phyloP scores from a whole-genome alignment of 2,113 vertebrate species.

The Brachyhypopomus gauderio region DNA sequence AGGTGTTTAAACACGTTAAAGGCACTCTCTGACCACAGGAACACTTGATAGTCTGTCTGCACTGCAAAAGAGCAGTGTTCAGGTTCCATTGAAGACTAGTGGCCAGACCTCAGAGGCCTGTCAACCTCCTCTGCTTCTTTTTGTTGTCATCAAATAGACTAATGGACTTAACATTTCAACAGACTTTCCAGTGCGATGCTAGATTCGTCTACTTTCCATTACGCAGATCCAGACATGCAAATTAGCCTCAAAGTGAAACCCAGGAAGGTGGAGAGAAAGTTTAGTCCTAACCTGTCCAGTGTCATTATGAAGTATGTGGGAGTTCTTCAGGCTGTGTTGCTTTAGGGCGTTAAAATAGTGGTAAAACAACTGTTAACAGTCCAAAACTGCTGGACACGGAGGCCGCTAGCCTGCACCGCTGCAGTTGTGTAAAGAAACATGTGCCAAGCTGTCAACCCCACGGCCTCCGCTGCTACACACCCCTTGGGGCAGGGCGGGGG shows the following conservation, averaged over 20 bases:
- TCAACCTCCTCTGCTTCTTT: conserved; percentile 40
- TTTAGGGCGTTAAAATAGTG: background rate
- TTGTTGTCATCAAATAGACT: conserved; percentile 31
- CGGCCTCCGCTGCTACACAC: conserved; percentile 11
- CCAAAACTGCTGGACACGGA: background rate
- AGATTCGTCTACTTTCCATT: conserved; percentile 33
- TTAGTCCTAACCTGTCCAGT: conserved; percentile 28
- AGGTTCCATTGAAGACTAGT: conserved; percentile 39
- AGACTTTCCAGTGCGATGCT: conserved; percentile 39
- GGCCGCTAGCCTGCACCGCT: background rate
- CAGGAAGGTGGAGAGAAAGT: conserved; percentile 28
- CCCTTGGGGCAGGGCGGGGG: conserved; percentile 29
- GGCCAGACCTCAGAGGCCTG: conserved; percentile 36
- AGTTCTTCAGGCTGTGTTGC: conserved; percentile 9
- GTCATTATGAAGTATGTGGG: conserved; percentile 18
- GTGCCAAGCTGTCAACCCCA: conserved; percentile 17
- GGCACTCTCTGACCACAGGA: conserved; percentile 41
- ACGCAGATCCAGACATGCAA: conserved; percentile 43
- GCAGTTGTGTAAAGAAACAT: background rate
- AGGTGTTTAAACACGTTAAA: conserved; percentile 53
- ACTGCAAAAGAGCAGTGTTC: conserved; percentile 30
- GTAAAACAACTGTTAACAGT: background rate
- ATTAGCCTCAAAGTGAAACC: conserved; percentile 26
- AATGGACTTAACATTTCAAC: conserved; percentile 41
- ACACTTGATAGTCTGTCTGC: conserved; percentile 52